Evolutionary conservation across 2,888 invertebrate species (phyloP).

Genomic region (Dorcus parallelipipedus): DNA sequence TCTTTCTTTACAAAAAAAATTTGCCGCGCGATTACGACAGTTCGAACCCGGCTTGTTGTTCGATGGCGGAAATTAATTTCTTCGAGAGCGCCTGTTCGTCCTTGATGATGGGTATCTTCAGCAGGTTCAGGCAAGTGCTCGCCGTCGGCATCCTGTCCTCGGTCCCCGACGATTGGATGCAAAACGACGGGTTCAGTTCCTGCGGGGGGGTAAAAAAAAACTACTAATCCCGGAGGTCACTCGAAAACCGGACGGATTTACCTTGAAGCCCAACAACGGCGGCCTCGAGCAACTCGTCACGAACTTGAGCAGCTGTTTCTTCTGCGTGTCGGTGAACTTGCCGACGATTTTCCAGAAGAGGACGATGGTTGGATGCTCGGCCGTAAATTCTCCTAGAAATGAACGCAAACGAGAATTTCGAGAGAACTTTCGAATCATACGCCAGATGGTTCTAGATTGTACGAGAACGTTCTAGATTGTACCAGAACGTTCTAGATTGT

Average conservation of each 20-base stretch:
- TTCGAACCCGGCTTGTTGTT: slow-evolving; percentile 95
- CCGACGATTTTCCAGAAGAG: slow-evolving; percentile 88
- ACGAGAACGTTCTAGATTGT: too few relatives aligned
- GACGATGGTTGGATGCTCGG: slow-evolving; percentile 78
- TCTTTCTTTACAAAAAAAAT: too few relatives aligned
- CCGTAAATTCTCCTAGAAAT: slow-evolving; percentile 71
- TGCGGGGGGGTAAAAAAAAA: slow-evolving; percentile 43
- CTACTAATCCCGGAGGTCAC: background rate
- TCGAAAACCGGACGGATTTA: slow-evolving; percentile 39
- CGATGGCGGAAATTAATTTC: slow-evolving; percentile 89
- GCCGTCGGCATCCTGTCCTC: slow-evolving; percentile 93
- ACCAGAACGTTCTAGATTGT: too few relatives aligned
- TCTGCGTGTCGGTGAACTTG: slow-evolving; percentile 78
- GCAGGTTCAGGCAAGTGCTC: slow-evolving; percentile 96
- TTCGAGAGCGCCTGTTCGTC: slow-evolving; percentile 73
- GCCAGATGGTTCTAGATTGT: too few relatives aligned
- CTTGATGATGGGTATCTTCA: slow-evolving; percentile 90
- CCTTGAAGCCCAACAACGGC: slow-evolving; percentile 95
- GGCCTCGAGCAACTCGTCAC: slow-evolving; percentile 98
- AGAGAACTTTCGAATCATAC: too few relatives aligned
- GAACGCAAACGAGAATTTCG: background rate
- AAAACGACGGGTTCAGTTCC: slow-evolving; percentile 94
- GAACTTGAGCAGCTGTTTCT: slow-evolving; percentile 88
- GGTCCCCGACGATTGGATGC: slow-evolving; percentile 89
- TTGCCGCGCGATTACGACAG: slow-evolving; percentile 62